Evolutionary conservation across 2,113 vertebrate genomes (phyloP).

Genomic region (Poecilia latipinna): DNA sequence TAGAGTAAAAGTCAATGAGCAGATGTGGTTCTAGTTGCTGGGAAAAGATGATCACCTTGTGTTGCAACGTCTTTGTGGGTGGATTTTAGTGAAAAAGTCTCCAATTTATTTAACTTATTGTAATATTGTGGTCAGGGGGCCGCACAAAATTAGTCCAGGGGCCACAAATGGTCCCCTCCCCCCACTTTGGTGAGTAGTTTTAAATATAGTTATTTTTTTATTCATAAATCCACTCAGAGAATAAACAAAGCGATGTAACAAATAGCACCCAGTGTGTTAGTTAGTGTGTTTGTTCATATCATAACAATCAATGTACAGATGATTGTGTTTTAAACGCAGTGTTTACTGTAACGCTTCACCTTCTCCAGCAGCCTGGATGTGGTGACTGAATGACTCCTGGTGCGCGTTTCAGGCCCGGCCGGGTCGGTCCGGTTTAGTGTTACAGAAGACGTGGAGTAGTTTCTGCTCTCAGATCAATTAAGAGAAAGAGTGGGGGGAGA

Average conservation of each 20-base stretch:
- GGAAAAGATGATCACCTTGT: too few relatives aligned
- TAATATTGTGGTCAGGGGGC: too few relatives aligned
- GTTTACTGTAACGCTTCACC: constrained; percentile 58
- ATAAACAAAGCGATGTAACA: too few relatives aligned
- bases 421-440: constrained; percentile 69
- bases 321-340: constrained; percentile 33
- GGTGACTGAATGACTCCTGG: constrained; percentile 44
- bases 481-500: constrained; percentile 44
- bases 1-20: too few relatives aligned
- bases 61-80: too few relatives aligned
- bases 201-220: neutral
- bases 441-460: constrained; percentile 70
- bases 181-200: neutral
- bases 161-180: too few relatives aligned
- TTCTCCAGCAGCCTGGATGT: constrained; percentile 55
- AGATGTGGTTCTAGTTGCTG: too few relatives aligned
- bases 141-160: too few relatives aligned
- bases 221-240: neutral
- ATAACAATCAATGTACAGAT: neutral
- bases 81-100: too few relatives aligned
- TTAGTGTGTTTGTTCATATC: neutral
- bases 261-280: neutral
- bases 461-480: constrained; percentile 74
- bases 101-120: too few relatives aligned
- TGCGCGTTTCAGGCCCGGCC: constrained; percentile 61